phyloP scores from a whole-genome alignment of 2,113 vertebrate species.

The Sturnira hondurensis region DNA sequence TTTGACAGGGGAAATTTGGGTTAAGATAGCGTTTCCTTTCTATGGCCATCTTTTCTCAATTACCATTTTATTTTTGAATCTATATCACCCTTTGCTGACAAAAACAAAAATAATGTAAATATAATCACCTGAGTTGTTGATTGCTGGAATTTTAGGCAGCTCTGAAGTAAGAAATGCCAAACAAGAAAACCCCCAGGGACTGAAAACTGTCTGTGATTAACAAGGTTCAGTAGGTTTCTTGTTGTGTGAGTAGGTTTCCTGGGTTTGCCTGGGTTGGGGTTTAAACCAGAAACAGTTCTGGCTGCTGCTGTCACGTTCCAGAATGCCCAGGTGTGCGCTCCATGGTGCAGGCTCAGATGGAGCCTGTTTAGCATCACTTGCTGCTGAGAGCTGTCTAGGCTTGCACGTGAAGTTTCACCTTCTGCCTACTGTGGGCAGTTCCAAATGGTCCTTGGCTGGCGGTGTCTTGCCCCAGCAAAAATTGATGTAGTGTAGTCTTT shows the following conservation, averaged over 20 bases:
- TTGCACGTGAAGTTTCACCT: conserved; percentile 44
- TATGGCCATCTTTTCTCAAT: not conserved
- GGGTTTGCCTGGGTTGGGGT: not conserved
- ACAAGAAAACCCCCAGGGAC: conserved; percentile 10
- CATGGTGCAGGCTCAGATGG: not conserved
- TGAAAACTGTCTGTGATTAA: not conserved
- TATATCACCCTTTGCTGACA: not conserved
- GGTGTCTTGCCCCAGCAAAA: conserved; percentile 37
- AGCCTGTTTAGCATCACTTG: conserved; percentile 30
- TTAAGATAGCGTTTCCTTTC: not conserved
- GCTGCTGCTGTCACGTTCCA: not conserved
- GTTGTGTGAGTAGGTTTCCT: not conserved
- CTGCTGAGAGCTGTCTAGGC: conserved; percentile 32
- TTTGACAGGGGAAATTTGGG: not conserved
- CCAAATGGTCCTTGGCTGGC: conserved; percentile 60
- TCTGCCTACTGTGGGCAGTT: conserved; percentile 54
- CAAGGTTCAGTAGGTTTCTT: not conserved
- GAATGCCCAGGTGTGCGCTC: conserved; percentile 38
- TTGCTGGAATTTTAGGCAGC: not conserved
- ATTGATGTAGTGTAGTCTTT: conserved; percentile 36
- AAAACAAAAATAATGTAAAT: not conserved
- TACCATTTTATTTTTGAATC: not conserved
- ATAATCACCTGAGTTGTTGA: not conserved
- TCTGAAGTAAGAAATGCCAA: conserved; percentile 2
- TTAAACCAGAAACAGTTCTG: not conserved